Conservation (phyloP, 2,888 invertebrate species). For the Dasysyrphus tricinctus region DNA sequence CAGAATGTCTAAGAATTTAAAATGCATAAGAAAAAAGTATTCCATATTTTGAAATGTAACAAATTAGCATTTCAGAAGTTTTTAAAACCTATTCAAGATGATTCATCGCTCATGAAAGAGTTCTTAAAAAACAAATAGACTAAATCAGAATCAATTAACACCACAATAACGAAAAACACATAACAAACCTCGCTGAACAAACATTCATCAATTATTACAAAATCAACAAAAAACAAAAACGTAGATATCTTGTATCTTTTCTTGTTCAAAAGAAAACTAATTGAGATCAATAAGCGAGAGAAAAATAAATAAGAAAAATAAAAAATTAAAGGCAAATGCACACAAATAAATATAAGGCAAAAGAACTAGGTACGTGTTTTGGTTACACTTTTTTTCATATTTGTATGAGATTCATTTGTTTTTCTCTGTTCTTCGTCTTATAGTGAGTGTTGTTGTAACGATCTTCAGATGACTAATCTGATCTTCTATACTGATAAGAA, state of each 20-base stretch:
- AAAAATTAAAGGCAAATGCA: background rate
- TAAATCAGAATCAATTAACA: constrained; percentile 71
- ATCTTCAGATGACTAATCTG: constrained; percentile 74
- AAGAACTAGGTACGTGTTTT: constrained; percentile 25
- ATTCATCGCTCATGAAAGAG: background rate
- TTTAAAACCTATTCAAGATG: background rate
- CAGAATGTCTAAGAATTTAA: too few relatives aligned
- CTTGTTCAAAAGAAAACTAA: constrained; percentile 66
- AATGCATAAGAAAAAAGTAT: too few relatives aligned
- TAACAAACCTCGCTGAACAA: constrained; percentile 53
- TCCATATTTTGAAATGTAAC: too few relatives aligned
- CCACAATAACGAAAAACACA: constrained; percentile 40
- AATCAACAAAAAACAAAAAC: constrained; percentile 52
- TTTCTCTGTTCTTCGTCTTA: constrained; percentile 2
- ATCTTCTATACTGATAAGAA: constrained; percentile 62
- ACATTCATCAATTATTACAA: constrained; percentile 65
- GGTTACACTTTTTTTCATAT: constrained; percentile 26
- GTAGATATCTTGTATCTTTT: constrained; percentile 42
- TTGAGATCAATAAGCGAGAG: constrained; percentile 68
- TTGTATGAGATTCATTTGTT: background rate
- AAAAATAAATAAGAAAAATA: constrained; percentile 38
- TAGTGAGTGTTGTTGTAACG: constrained; percentile 25
- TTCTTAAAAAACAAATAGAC: constrained; percentile 18
- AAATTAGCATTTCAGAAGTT: background rate
- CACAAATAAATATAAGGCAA: constrained; percentile 12